Conservation (phyloP, 1,140 invertebrate species). For the Cydia amplana region DNA sequence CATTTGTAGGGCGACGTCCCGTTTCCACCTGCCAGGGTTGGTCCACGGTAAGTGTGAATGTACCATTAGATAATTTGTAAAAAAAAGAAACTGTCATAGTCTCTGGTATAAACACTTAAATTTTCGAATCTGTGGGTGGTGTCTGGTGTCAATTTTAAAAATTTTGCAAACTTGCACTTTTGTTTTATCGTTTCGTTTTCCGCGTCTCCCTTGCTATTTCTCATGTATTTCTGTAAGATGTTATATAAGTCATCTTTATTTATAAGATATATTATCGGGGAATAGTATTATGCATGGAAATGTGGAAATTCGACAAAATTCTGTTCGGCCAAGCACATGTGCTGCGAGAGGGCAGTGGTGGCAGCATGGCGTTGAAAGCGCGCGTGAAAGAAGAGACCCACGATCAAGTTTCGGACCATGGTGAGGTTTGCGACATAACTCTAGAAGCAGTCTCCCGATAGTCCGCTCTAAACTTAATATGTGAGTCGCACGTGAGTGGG, state of each 20-base stretch:
- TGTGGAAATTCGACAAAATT: background rate
- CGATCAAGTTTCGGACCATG: background rate
- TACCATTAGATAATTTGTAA: too few species aligned
- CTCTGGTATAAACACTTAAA: too few species aligned
- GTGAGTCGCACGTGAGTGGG: background rate
- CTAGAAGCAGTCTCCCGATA: background rate
- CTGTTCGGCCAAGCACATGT: background rate
- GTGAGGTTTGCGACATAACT: background rate
- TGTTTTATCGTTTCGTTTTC: background rate
- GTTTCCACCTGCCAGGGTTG: too few species aligned
- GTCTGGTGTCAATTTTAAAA: background rate
- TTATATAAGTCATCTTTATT: background rate
- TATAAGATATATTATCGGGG: background rate
- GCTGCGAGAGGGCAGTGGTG: background rate
- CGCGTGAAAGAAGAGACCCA: background rate
- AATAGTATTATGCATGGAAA: background rate
- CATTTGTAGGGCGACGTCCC: too few species aligned
- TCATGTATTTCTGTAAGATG: conserved; percentile 2
- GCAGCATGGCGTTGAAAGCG: background rate
- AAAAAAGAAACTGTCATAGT: too few species aligned
- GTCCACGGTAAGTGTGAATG: too few species aligned
- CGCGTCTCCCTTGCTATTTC: background rate
- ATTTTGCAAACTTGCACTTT: background rate
- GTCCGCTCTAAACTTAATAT: background rate
- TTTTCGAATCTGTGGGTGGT: background rate